These are phyloP conservation scores for Scortum barcoo DNA, from an alignment of 2,113 vertebrate genomes.

Conservation along the genomic window DNA sequence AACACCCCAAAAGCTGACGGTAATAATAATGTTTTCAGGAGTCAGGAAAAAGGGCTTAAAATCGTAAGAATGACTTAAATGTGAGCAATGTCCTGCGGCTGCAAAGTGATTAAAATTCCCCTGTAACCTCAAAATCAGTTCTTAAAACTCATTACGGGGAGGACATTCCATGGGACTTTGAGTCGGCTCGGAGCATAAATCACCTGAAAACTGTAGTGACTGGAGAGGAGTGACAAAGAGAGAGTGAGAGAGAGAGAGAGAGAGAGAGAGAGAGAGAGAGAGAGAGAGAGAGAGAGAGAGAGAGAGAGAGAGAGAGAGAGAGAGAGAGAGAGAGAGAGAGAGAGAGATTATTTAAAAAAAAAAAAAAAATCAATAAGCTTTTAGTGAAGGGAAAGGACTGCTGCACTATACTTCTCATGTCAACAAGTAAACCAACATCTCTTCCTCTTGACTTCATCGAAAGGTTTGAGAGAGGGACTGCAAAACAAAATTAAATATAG, in stretches of 20 bases:
- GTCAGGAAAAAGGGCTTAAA: slow-evolving; percentile 31
- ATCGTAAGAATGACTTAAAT: slow-evolving; percentile 35
- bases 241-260: not conserved
- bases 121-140: slow-evolving; percentile 47
- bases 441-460: not conserved
- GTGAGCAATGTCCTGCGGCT: slow-evolving; percentile 37
- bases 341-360: slow-evolving; percentile 7
- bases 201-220: not conserved
- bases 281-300: not conserved
- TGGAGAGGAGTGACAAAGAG: not conserved
- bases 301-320: not conserved
- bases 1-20: slow-evolving; percentile 18
- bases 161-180: slow-evolving; percentile 41
- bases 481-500: not conserved
- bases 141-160: slow-evolving; percentile 54
- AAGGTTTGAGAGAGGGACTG: slow-evolving; percentile 1
- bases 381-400: slow-evolving; percentile 46
- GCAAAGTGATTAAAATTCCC: slow-evolving; percentile 66
- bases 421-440: slow-evolving; percentile 30
- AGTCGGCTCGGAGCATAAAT: slow-evolving; percentile 8
- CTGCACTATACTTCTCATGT: slow-evolving; percentile 16
- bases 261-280: too few species aligned
- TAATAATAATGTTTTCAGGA: slow-evolving; percentile 6
- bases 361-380: slow-evolving; percentile 68
- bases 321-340: not conserved